These are phyloP conservation scores for Syngnathus scovelli DNA, from an alignment of 2,113 vertebrate genomes.

Conservation along the genomic window DNA sequence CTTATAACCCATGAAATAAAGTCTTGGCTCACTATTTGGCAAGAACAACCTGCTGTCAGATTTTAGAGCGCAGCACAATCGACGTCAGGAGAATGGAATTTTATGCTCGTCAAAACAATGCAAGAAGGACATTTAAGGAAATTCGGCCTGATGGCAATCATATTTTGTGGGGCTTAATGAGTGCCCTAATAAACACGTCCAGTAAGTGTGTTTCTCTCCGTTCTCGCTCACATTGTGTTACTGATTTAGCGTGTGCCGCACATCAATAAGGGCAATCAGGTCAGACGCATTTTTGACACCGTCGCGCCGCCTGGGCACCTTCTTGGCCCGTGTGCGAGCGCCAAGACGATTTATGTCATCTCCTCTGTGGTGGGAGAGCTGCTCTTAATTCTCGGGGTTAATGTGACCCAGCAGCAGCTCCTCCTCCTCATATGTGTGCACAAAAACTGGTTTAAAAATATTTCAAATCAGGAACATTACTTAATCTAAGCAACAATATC, in stretches of 20 bases:
- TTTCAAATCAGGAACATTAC: neutral
- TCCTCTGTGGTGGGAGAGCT: constrained; percentile 45
- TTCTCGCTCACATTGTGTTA: neutral
- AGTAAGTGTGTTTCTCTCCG: neutral
- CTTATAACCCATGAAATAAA: neutral
- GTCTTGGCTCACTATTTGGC: neutral
- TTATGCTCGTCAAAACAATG: neutral
- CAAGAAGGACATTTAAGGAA: neutral
- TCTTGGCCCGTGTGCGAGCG: constrained; percentile 19
- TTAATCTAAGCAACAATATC: no score
- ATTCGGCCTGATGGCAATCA: neutral
- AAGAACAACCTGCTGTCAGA: neutral
- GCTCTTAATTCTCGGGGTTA: constrained; percentile 67
- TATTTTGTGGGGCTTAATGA: no score
- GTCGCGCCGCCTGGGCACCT: constrained; percentile 9
- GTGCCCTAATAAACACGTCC: neutral
- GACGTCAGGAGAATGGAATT: neutral
- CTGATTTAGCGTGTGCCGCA: neutral
- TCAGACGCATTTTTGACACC: constrained; percentile 16
- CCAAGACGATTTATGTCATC: constrained; percentile 58
- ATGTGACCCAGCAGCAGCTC: constrained; percentile 65
- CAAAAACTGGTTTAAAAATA: neutral
- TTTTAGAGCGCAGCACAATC: neutral
- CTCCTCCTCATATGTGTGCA: neutral
- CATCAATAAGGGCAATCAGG: constrained; percentile 6